Evolutionary conservation across 1,140 invertebrate species (phyloP).

Genomic region (Pogonus chalceus): DNA sequence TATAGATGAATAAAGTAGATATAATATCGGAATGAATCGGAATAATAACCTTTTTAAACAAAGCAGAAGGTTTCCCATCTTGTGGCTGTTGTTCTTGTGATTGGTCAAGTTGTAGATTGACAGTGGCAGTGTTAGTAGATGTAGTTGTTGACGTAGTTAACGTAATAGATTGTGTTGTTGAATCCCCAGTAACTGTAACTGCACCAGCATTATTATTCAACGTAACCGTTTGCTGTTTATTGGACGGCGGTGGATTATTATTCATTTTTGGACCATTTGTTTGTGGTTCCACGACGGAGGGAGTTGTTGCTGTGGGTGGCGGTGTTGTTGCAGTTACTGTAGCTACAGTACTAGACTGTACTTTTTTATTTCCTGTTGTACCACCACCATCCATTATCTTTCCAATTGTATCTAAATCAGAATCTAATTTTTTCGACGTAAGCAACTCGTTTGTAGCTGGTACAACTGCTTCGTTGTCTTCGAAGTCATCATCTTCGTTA

Average conservation of each 20-base stretch:
- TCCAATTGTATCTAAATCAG: slow-evolving; percentile 49
- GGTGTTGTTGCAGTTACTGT: slow-evolving; percentile 17
- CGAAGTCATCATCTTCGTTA: slow-evolving; percentile 91
- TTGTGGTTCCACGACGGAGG: not conserved
- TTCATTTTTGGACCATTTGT: slow-evolving; percentile 35
- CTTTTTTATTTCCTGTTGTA: slow-evolving; percentile 39
- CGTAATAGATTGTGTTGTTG: slow-evolving; percentile 30
- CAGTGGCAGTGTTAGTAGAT: slow-evolving; percentile 32
- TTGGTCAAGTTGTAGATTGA: slow-evolving; percentile 40
- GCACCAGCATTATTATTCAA: not conserved
- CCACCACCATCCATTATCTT: slow-evolving; percentile 50
- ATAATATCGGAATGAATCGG: no score
- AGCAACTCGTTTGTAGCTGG: slow-evolving; percentile 33
- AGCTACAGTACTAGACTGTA: no score
- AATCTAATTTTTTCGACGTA: slow-evolving; percentile 43
- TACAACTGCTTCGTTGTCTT: slow-evolving; percentile 64
- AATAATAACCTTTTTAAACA: slow-evolving; percentile 48
- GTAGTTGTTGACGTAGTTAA: slow-evolving; percentile 10
- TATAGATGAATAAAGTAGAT: slow-evolving; percentile 8
- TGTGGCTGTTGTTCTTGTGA: slow-evolving; percentile 34
- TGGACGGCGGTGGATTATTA: slow-evolving; percentile 27
- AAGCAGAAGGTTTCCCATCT: slow-evolving; percentile 35
- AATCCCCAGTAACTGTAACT: slow-evolving; percentile 7
- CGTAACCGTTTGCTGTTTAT: no score
- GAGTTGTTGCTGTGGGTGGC: slow-evolving; percentile 30